Evolutionary conservation across 2,113 vertebrate genomes (phyloP), one percentile per base, ranked within the genome.

Genomic region (Aphyosemion australe): DNA sequence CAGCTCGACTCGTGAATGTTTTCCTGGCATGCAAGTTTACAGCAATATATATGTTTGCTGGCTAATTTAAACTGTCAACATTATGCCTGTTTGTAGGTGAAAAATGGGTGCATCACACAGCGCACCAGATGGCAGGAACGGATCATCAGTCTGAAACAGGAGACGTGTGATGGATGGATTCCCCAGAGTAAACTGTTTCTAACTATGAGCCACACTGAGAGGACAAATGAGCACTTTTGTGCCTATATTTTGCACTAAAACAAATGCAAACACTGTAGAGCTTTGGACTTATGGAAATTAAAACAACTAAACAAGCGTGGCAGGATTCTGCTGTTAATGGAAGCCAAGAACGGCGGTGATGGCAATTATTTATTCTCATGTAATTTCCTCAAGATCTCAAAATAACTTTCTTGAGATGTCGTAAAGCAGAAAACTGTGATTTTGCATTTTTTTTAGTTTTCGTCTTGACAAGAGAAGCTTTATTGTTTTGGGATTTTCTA

Each of bases 121-220:
- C 54, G 90, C 79, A 71, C 79, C 93, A 94, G 93, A 93, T 93
- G 93, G 91, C 84, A 70, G 63, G 70, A 78, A 74, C 41, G 68
- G 76, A 82, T 83, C 88, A 92, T 93, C 85, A 87, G 91, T 91
- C 89, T 90, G 71, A 83, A 67, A 83, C 82, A 77, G 72, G 58
- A 78, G 86, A 91, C 83, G 37, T 65, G 71, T 91, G 91, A 93
- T 90, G 82, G 89, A 92, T 91, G 67, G 73, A 70, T 80, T 80
- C 82, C 81, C 88, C 57, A 76, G 84, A 72, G 84, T 76, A 85
- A 87, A 87, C 82, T 60, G 62, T 80, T 84, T 84, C 86, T 74
- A 74, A 82, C 62, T 74, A 76, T 83, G 83, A 84, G 78, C 69
- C 82, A 87, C 81, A 79, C 77, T 43, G 67, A 77, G 73, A 78